Evolutionary conservation across 2,113 vertebrate species (phyloP).

Genomic region (Nymphicus hollandicus): DNA sequence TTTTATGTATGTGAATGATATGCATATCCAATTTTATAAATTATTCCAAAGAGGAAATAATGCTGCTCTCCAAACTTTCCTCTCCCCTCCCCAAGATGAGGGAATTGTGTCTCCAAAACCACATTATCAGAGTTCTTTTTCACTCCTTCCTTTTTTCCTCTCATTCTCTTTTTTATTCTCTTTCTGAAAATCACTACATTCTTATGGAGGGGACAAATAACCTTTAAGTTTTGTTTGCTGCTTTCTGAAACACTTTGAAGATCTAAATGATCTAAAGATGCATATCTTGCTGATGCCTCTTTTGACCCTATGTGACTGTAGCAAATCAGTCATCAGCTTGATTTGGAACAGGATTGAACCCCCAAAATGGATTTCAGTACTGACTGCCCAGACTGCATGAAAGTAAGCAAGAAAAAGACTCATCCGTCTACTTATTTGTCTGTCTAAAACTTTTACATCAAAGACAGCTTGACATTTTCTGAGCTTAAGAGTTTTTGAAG

Average conservation of each 20-base stretch:
- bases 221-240: conserved; percentile 22
- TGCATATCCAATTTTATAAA: neutral
- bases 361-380: neutral
- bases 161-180: neutral
- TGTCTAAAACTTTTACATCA: neutral
- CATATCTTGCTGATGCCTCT: neutral
- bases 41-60: neutral
- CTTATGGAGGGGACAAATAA: neutral
- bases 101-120: neutral
- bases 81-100: neutral
- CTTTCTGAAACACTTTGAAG: neutral
- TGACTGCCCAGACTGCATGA: neutral
- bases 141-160: neutral
- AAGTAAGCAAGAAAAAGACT: neutral
- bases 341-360: neutral
- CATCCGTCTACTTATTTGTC: neutral
- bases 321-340: neutral
- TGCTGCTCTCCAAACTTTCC: neutral
- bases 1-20: neutral
- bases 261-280: neutral
- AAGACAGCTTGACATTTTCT: neutral
- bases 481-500: neutral
- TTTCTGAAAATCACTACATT: neutral
- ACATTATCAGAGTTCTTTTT: neutral
- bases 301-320: neutral